These are phyloP conservation scores for Dascyllus trimaculatus DNA, from an alignment of 2,113 vertebrate genomes.

Conservation along the genomic window DNA sequence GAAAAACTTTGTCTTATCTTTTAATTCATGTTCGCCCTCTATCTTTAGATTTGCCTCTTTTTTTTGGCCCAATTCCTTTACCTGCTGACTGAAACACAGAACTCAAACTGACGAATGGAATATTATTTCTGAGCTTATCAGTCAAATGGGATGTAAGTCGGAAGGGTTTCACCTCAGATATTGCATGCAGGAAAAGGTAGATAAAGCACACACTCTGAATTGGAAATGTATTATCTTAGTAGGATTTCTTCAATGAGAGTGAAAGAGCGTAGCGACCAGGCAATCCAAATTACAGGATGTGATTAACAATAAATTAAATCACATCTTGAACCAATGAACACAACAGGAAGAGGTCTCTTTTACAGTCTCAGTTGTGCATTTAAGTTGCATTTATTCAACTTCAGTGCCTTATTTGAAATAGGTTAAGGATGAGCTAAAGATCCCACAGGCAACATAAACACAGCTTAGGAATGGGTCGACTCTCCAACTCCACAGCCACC, in stretches of 20 bases:
- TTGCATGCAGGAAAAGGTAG: constrained; percentile 5
- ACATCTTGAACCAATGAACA: constrained; percentile 1
- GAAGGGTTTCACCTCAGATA: constrained; percentile 42
- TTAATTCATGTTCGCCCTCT: constrained; percentile 51
- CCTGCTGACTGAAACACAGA: constrained; percentile 10
- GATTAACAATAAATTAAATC: constrained; percentile 22
- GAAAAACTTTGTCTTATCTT: constrained; percentile 55
- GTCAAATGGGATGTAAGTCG: constrained; percentile 63
- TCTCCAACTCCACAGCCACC: neutral
- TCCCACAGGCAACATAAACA: constrained; percentile 6
- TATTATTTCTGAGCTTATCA: constrained; percentile 68
- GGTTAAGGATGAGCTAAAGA: constrained; percentile 34
- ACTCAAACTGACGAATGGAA: constrained; percentile 27
- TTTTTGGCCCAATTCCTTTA: neutral
- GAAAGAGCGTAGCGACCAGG: neutral
- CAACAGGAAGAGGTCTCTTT: constrained; percentile 1
- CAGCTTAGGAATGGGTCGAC: constrained; percentile 1
- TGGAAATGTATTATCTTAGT: constrained; percentile 35
- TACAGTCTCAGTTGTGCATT: neutral
- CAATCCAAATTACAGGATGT: constrained; percentile 28
- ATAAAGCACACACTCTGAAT: constrained; percentile 39
- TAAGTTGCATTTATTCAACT: constrained; percentile 25
- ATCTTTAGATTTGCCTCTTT: constrained; percentile 45
- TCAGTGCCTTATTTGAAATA: constrained; percentile 27
- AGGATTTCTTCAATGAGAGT: neutral